Conservation (phyloP, 2,888 invertebrate species). For the Drosophila tanythrix region DNA sequence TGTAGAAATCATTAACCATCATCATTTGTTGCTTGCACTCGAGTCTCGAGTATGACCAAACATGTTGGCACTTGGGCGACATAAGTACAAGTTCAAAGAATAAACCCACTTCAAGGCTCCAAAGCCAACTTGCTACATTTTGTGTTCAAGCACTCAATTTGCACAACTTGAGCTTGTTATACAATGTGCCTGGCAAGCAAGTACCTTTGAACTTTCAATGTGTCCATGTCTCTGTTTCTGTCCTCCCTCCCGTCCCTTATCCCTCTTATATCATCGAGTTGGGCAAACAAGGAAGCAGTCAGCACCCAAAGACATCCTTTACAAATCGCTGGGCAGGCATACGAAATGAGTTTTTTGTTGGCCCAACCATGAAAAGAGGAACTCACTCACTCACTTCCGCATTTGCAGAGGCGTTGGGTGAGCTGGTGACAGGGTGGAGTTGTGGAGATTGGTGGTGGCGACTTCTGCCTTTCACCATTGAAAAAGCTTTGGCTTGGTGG, state of each 20-base stretch:
- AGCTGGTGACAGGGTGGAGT: not conserved
- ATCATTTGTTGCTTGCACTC: constrained; percentile 63
- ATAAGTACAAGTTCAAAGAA: constrained; percentile 69
- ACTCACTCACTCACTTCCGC: constrained; percentile 60
- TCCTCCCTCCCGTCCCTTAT: constrained; percentile 10
- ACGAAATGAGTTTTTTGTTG: constrained; percentile 67
- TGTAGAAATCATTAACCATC: constrained; percentile 7
- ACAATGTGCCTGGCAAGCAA: constrained; percentile 64
- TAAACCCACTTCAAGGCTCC: constrained; percentile 62
- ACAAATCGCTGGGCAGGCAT: constrained; percentile 58
- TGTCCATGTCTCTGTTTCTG: constrained; percentile 1
- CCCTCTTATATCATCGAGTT: constrained; percentile 18
- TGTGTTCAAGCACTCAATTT: constrained; percentile 62
- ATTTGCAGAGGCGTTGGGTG: constrained; percentile 41
- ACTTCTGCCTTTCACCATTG: constrained; percentile 29
- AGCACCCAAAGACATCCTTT: constrained; percentile 47
- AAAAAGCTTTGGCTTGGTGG: constrained; percentile 32
- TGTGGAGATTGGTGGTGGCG: not conserved
- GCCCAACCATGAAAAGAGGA: constrained; percentile 60
- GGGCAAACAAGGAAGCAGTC: constrained; percentile 68
- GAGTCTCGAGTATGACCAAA: constrained; percentile 45
- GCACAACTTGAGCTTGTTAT: constrained; percentile 62
- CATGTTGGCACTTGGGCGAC: constrained; percentile 48
- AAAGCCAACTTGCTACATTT: constrained; percentile 28
- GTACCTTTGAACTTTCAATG: constrained; percentile 74